These are phyloP conservation scores for Drosophila tsacasi DNA, from an alignment of 1,140 invertebrate genomes.

Conservation along the genomic window DNA sequence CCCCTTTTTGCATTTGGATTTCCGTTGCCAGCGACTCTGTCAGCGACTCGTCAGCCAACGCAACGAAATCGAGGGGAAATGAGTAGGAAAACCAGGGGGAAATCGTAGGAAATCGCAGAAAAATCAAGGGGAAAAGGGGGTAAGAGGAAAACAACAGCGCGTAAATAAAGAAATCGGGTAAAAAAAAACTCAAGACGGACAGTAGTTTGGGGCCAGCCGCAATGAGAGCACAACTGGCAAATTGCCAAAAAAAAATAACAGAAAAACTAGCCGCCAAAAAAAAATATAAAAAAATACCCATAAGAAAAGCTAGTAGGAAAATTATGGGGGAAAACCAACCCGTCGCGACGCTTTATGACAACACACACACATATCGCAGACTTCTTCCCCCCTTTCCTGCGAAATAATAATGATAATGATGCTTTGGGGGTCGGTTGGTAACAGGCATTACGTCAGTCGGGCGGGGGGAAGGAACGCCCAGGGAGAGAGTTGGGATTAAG, in stretches of 20 bases:
- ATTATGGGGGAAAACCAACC: conserved; percentile 24
- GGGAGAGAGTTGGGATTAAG: conserved; percentile 27
- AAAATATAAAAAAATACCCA: not conserved
- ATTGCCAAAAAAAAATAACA: conserved; percentile 38
- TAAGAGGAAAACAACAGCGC: conserved; percentile 12
- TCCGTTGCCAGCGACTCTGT: conserved; percentile 57
- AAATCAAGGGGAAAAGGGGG: not conserved
- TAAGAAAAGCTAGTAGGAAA: conserved; percentile 30
- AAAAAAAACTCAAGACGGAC: conserved; percentile 20
- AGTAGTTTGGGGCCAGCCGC: conserved; percentile 52
- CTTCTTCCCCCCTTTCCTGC: not conserved
- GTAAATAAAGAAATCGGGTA: conserved; percentile 69
- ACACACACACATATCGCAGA: conserved; percentile 11
- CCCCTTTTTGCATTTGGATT: conserved; percentile 45
- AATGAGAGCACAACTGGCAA: conserved; percentile 40
- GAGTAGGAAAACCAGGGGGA: not conserved
- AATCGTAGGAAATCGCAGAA: conserved; percentile 3
- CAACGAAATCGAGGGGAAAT: conserved; percentile 13
- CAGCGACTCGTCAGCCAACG: conserved; percentile 65
- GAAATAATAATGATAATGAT: not conserved
- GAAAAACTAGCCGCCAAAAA: conserved; percentile 31
- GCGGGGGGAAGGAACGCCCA: not conserved
- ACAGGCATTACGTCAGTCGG: conserved; percentile 58
- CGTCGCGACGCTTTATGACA: conserved; percentile 48
- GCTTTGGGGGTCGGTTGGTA: not conserved